These are phyloP conservation scores for Macrosoma leucophasiata DNA, from an alignment of 2,888 invertebrate genomes.

Conservation along the genomic window DNA sequence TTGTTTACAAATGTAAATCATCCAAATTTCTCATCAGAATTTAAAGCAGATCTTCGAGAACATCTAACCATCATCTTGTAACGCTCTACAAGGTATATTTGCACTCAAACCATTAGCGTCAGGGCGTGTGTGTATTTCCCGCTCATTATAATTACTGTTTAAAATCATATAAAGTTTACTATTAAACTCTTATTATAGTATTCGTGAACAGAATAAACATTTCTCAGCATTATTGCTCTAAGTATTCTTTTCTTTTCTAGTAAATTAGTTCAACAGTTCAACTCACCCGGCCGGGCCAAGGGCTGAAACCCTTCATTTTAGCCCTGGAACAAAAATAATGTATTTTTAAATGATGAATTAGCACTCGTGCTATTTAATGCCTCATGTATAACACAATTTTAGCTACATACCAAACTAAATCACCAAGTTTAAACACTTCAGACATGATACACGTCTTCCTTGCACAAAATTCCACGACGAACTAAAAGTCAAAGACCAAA, in stretches of 20 bases:
- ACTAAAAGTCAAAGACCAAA: conserved; percentile 52
- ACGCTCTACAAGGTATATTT: no score
- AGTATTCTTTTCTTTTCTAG: no score
- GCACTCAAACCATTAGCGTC: no score
- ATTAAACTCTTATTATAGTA: no score
- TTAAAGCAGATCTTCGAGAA: no score
- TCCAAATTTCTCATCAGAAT: no score
- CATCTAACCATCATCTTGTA: no score
- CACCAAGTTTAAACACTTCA: conserved; percentile 68
- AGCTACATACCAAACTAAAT: conserved; percentile 71
- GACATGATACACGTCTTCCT: conserved; percentile 52
- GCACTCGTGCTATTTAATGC: conserved; percentile 15
- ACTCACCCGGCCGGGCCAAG: conserved; percentile 98
- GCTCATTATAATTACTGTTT: conserved; percentile 16
- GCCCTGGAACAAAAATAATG: conserved; percentile 83
- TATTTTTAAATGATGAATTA: conserved; percentile 25
- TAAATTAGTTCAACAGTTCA: no score
- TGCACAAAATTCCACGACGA: conserved; percentile 55
- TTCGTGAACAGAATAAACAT: no score
- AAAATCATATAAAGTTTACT: no score
- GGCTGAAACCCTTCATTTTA: conserved; percentile 97
- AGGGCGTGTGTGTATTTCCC: conserved; percentile 18
- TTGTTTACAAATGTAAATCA: no score
- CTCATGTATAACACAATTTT: conserved; percentile 24
- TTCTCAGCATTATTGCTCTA: no score